phyloP scores from a whole-genome alignment of 2,797 vertebrate species.

The Cirrhinus molitorella region DNA sequence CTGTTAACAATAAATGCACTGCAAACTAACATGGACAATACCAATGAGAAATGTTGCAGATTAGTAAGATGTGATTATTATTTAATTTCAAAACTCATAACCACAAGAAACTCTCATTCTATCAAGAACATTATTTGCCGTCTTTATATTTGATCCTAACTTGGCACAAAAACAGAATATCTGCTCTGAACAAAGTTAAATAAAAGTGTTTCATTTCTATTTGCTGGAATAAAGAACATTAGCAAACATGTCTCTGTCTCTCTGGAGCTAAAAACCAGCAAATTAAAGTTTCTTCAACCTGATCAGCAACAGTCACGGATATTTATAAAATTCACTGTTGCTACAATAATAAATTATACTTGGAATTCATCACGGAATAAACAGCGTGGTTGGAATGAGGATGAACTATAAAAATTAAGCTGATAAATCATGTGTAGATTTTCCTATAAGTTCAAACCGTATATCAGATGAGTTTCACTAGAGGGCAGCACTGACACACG shows the following conservation, averaged over 20 bases:
- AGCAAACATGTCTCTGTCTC: neutral
- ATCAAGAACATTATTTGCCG: neutral
- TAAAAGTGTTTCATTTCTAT: neutral
- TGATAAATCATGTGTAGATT: neutral
- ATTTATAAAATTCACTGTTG: neutral
- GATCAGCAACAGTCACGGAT: neutral
- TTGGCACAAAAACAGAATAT: neutral
- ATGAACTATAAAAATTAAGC: neutral
- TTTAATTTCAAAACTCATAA: neutral
- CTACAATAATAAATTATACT: neutral
- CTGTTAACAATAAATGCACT: neutral
- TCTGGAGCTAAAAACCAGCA: neutral
- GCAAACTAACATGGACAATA: neutral
- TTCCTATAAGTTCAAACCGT: neutral
- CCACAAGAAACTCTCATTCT: neutral
- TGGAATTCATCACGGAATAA: neutral
- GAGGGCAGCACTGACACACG: constrained; percentile 32
- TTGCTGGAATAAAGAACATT: neutral
- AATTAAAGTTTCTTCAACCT: neutral
- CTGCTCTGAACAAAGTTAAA: neutral
- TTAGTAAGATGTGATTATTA: neutral
- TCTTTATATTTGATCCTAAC: neutral
- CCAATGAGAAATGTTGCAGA: neutral
- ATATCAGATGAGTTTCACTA: constrained; percentile 7
- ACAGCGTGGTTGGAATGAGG: neutral